Evolutionary conservation across 53 echinoderm and acorn worm genomes (phyloP).

Genomic region (Crossaster papposus): DNA sequence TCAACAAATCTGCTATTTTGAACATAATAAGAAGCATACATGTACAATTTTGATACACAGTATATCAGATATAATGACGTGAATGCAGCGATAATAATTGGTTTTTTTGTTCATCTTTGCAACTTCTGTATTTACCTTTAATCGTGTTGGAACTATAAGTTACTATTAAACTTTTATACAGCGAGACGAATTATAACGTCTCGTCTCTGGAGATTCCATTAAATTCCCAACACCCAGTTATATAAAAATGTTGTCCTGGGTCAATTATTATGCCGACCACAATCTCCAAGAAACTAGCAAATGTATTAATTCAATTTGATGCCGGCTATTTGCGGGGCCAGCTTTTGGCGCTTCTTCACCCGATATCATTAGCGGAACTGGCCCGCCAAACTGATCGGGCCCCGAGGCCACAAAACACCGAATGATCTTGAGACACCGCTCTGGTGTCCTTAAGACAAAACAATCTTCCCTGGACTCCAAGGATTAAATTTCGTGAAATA

Average conservation of each 20-base stretch:
- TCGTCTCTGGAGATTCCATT: background rate
- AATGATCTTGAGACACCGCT: background rate
- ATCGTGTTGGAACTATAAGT: too few species aligned
- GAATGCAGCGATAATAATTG: too few species aligned
- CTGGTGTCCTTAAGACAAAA: background rate
- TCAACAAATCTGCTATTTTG: too few species aligned
- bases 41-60: too few species aligned
- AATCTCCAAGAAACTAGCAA: background rate
- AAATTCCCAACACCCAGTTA: background rate
- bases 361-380: slow-evolving; percentile 11
- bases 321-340: background rate
- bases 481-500: slow-evolving; percentile 25
- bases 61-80: too few species aligned
- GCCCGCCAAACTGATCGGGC: slow-evolving; percentile 6
- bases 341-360: background rate
- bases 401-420: background rate
- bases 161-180: too few species aligned
- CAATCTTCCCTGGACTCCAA: background rate
- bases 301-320: background rate
- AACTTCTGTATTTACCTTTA: too few species aligned
- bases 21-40: too few species aligned
- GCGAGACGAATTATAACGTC: too few species aligned
- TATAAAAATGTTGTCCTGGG: background rate
- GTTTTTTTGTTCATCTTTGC: too few species aligned
- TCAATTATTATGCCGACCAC: background rate